phyloP scores from a whole-genome alignment of 2,113 vertebrate species.

The Fulmarus glacialis region DNA sequence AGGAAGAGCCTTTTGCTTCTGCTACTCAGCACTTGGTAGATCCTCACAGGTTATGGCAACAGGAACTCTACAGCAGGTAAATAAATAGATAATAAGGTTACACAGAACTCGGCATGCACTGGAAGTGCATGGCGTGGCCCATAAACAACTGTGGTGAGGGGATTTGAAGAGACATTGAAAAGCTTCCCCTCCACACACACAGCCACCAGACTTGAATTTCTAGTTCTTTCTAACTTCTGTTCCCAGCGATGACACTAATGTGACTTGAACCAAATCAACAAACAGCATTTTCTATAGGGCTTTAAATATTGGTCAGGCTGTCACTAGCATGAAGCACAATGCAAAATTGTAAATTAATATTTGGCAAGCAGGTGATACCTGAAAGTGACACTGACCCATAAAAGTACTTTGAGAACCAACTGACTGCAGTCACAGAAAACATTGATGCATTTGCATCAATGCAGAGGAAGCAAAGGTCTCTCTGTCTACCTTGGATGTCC shows the following conservation, averaged over 20 bases:
- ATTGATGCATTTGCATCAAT: not conserved
- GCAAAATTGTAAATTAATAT: not conserved
- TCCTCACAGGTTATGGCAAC: not conserved
- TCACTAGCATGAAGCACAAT: not conserved
- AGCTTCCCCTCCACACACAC: not conserved
- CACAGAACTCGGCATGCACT: not conserved
- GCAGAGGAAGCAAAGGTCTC: not conserved
- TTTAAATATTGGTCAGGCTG: not conserved
- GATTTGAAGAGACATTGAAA: not conserved
- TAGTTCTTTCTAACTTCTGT: not conserved
- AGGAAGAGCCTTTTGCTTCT: not conserved
- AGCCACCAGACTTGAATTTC: not conserved
- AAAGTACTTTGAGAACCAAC: not conserved
- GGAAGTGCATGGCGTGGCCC: not conserved
- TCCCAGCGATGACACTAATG: not conserved
- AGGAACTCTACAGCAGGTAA: not conserved
- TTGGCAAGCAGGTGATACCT: not conserved
- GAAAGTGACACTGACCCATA: not conserved
- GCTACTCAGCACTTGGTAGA: not conserved
- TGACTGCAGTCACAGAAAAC: not conserved
- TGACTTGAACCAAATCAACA: not conserved
- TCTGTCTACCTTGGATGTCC: not conserved
- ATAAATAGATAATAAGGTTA: conserved; percentile 15
- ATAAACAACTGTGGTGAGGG: not conserved
- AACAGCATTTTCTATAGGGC: not conserved